phyloP scores from a whole-genome alignment of 2,113 vertebrate genomes.

The Alaudala cheleensis region DNA sequence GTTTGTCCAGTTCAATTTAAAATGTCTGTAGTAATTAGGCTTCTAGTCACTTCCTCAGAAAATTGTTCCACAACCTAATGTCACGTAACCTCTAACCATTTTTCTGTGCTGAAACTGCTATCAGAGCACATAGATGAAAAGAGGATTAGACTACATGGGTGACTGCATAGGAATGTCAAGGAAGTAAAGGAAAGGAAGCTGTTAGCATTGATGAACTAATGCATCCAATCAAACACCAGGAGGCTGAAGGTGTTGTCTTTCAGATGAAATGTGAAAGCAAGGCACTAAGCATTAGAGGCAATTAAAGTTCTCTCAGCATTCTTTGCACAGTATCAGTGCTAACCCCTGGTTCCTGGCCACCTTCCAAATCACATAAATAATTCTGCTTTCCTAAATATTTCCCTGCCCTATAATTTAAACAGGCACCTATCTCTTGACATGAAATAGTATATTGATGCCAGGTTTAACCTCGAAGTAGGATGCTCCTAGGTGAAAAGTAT shows the following conservation, averaged over 20 bases:
- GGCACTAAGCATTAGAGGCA: constrained; percentile 15
- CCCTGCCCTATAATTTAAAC: constrained; percentile 16
- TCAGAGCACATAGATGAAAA: neutral
- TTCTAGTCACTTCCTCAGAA: constrained; percentile 17
- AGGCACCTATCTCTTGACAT: neutral
- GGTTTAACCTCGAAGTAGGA: neutral
- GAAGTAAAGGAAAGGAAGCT: neutral
- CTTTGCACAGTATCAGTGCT: neutral
- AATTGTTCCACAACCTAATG: constrained; percentile 5
- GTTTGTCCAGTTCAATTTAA: constrained; percentile 45
- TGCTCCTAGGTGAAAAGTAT: neutral
- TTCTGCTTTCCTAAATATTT: constrained; percentile 52
- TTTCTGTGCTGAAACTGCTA: neutral
- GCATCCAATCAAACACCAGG: neutral
- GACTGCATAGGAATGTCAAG: neutral
- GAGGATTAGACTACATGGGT: constrained; percentile 5
- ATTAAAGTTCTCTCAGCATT: constrained; percentile 48
- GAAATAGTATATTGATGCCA: neutral
- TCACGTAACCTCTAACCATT: constrained; percentile 26
- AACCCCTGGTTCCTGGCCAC: constrained; percentile 21
- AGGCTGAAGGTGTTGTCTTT: constrained; percentile 45
- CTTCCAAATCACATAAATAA: constrained; percentile 54
- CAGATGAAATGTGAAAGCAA: constrained; percentile 50
- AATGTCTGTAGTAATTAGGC: constrained; percentile 40
- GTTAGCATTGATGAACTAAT: constrained; percentile 25